Conservation (phyloP, 2,888 invertebrate species). For the Seira sanloemensis region DNA sequence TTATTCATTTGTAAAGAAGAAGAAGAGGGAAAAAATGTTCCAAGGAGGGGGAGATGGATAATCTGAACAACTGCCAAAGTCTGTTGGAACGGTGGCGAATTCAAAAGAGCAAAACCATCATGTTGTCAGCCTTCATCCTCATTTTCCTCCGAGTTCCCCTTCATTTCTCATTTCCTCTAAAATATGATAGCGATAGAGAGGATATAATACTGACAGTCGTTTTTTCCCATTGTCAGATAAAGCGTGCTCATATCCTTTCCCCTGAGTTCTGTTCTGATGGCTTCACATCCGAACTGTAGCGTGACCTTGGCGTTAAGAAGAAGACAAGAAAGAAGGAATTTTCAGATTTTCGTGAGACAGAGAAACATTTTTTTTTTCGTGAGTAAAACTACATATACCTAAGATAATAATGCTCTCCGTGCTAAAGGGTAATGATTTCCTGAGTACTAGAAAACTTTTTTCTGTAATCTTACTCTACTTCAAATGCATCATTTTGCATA, state of each 20-base stretch:
- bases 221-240: background rate
- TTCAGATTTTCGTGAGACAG: too few species aligned
- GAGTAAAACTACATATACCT: too few species aligned
- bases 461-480: too few species aligned
- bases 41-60: too few species aligned
- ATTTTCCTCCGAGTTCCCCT: constrained; percentile 5
- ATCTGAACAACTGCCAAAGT: too few species aligned
- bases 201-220: background rate
- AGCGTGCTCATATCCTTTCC: background rate
- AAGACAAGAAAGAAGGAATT: background rate
- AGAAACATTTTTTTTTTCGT: too few species aligned
- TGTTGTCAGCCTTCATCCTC: background rate
- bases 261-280: background rate
- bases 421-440: too few species aligned
- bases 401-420: too few species aligned
- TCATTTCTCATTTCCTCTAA: background rate
- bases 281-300: background rate
- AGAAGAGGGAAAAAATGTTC: too few species aligned
- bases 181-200: background rate
- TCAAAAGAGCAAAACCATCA: background rate
- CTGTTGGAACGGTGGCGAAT: background rate
- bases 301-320: background rate
- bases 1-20: too few species aligned
- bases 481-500: too few species aligned
- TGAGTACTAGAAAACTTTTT: too few species aligned